Conservation (phyloP, 2,888 invertebrate species). For the Hypena proboscidalis region DNA sequence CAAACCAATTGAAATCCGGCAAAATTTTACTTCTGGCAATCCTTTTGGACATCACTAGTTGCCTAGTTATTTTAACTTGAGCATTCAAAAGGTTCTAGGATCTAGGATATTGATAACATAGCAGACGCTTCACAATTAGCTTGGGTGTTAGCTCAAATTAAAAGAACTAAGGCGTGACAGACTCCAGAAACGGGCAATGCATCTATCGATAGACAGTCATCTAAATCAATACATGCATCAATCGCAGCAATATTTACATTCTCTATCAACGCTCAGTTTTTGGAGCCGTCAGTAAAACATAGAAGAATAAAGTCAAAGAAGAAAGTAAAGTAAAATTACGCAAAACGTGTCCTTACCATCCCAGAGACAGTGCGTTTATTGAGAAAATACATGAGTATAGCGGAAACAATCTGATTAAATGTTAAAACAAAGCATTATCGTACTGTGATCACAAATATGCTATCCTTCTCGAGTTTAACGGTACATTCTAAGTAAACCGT, state of each 20-base stretch:
- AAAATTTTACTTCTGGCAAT: slow-evolving; percentile 56
- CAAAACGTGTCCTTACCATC: slow-evolving; percentile 79
- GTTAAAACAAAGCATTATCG: slow-evolving; percentile 58
- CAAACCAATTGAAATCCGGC: slow-evolving; percentile 40
- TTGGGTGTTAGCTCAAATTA: slow-evolving; percentile 51
- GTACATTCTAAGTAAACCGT: slow-evolving; percentile 32
- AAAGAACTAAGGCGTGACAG: slow-evolving; percentile 60
- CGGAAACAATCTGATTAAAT: slow-evolving; percentile 62
- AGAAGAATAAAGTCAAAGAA: slow-evolving; percentile 46
- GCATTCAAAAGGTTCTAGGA: slow-evolving; percentile 8
- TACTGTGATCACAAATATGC: slow-evolving; percentile 56
- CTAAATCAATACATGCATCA: slow-evolving; percentile 53
- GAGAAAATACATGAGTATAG: slow-evolving; percentile 73
- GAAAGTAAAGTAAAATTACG: slow-evolving; percentile 60
- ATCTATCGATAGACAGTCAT: slow-evolving; percentile 47
- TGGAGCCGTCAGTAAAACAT: slow-evolving; percentile 65
- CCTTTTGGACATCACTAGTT: slow-evolving; percentile 48
- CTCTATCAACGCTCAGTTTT: slow-evolving; percentile 53
- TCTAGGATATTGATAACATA: neutral
- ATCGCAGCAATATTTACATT: slow-evolving; percentile 46
- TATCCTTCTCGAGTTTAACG: slow-evolving; percentile 17
- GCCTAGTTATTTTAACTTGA: slow-evolving; percentile 64
- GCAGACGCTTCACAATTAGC: slow-evolving; percentile 7
- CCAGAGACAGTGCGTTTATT: slow-evolving; percentile 73
- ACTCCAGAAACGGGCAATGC: slow-evolving; percentile 65